These are phyloP conservation scores for Yponomeuta malinellus DNA, from an alignment of 2,888 invertebrate species.

Conservation along the genomic window DNA sequence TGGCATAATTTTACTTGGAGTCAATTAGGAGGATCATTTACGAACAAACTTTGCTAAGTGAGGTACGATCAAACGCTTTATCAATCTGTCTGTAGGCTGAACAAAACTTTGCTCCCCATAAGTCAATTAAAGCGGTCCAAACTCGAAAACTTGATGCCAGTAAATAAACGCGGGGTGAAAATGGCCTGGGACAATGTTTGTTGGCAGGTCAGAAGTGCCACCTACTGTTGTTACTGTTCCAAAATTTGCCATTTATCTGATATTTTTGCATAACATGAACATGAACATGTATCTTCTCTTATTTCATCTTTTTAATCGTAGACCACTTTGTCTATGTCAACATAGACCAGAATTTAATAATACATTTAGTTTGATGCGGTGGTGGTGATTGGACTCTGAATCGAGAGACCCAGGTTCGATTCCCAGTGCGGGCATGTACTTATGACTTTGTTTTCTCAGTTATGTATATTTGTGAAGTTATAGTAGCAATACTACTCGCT, in stretches of 20 bases:
- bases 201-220: background rate
- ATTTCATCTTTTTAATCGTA: no score
- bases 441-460: no score
- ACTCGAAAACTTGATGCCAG: constrained; percentile 43
- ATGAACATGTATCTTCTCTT: no score
- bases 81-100: constrained; percentile 19
- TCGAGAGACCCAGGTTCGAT: no score
- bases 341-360: no score
- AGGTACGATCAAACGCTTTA: background rate
- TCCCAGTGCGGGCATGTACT: no score
- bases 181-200: background rate
- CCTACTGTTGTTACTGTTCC: background rate
- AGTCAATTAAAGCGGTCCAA: constrained; percentile 41
- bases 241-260: background rate
- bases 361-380: no score
- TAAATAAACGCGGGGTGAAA: constrained; percentile 55
- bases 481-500: no score
- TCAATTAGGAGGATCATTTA: background rate
- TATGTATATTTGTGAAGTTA: no score
- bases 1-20: background rate
- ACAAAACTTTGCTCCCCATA: constrained; percentile 17
- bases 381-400: no score
- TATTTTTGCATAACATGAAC: no score
- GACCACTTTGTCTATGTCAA: no score
- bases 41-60: background rate